Conservation (phyloP, 2,113 vertebrate species). For the Centropus bengalensis region DNA sequence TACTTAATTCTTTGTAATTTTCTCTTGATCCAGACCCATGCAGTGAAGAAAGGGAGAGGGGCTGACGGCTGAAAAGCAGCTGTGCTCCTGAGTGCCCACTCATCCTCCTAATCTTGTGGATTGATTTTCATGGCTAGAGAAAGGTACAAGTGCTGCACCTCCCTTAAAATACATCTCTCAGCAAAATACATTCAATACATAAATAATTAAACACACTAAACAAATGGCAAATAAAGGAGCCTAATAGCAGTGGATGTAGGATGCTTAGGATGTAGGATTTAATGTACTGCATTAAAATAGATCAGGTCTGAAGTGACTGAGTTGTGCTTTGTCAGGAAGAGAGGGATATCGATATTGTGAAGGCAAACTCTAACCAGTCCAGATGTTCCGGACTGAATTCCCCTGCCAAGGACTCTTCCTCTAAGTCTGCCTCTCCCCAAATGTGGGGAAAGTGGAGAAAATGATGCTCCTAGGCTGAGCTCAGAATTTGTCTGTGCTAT, state of each 20-base stretch:
- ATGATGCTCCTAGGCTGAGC: neutral
- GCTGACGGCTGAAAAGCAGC: neutral
- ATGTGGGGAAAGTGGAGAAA: neutral
- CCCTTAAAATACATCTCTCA: neutral
- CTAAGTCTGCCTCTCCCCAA: neutral
- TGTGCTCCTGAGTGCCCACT: neutral
- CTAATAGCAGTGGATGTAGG: slow-evolving; percentile 19
- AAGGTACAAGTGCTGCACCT: neutral
- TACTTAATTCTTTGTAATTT: neutral
- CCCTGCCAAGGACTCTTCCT: neutral
- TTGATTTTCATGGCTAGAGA: neutral
- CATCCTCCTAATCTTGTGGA: neutral
- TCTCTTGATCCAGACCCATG: neutral
- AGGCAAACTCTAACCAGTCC: neutral
- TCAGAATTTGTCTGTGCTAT: neutral
- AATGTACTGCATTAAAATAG: slow-evolving; percentile 29
- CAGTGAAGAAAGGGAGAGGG: neutral
- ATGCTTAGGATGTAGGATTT: too few relatives aligned
- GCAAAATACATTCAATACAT: neutral
- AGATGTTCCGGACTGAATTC: neutral
- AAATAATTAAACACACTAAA: slow-evolving; percentile 47
- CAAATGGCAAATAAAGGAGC: neutral
- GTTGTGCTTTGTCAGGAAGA: neutral
- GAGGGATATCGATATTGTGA: neutral
- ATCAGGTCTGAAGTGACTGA: neutral